A percentile compares a stretch with the other conserved stretches of the same genome.
These are phyloP conservation scores for pig (Sus scrofa) DNA, from an alignment of 2,113 vertebrate species.

Conservation along the genomic window T2T-Sscrofa CM000812.6:240856001-240856500, in stretches of 20 bases:
- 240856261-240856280: constrained; percentile 75
- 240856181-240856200: constrained; percentile 74
- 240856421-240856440: background rate
- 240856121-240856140: background rate
- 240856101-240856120: background rate
- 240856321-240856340: constrained; percentile 36
- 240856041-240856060: constrained; percentile 77
- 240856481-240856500: background rate
- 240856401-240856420: background rate
- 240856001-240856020: constrained; percentile 50
- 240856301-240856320: background rate
- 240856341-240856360: background rate
- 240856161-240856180: background rate
- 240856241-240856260: constrained; percentile 78
- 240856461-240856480: background rate
- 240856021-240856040: constrained; percentile 60
- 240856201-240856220: constrained; percentile 80
- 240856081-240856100: constrained; percentile 68
- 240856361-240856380: constrained; percentile 46
- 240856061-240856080: constrained; percentile 72
- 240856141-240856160: constrained; percentile 55
- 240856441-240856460: background rate
- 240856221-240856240: constrained; percentile 80
- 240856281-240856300: background rate
- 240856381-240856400: background rate